Conservation (phyloP, 2,113 vertebrate genomes). For the Pimephales promelas region DNA sequence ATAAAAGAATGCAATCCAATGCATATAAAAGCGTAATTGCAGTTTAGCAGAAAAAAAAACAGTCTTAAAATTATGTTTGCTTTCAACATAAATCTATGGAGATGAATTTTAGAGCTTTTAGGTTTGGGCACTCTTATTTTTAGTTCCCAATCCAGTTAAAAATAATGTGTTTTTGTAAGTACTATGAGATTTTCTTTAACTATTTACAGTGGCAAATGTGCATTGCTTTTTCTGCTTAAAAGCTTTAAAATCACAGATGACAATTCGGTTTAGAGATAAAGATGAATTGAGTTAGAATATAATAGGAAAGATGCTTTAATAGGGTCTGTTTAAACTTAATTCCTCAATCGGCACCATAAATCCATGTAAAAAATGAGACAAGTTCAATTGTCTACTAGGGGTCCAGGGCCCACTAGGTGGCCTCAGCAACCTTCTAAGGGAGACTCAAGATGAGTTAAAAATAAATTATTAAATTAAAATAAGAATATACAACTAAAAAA, state of each 20-base stretch:
- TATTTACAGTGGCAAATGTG: not conserved
- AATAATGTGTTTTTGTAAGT: not conserved
- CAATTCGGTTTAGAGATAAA: not conserved
- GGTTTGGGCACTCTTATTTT: not conserved
- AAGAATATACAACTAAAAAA: not conserved
- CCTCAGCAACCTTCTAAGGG: not conserved
- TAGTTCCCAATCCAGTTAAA: not conserved
- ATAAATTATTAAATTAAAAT: not conserved
- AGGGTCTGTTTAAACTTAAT: too few species aligned
- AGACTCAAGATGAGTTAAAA: not conserved
- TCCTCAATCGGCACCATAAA: not conserved
- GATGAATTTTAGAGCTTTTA: not conserved
- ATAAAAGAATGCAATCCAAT: too few species aligned
- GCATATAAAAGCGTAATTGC: slow-evolving; percentile 42
- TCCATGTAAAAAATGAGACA: not conserved
- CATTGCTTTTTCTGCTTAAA: not conserved
- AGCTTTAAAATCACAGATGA: not conserved
- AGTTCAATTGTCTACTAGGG: not conserved
- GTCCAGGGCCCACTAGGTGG: not conserved
- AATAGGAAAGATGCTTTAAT: not conserved
- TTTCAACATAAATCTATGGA: not conserved
- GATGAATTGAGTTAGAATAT: not conserved
- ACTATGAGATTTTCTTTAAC: not conserved
- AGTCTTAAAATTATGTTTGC: slow-evolving; percentile 24
- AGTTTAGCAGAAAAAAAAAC: slow-evolving; percentile 45